A percentile compares a stretch with the other conserved stretches of the same genome.
Conservation (phyloP, 2,888 invertebrate species). For the Sesia bembeciformis region DNA sequence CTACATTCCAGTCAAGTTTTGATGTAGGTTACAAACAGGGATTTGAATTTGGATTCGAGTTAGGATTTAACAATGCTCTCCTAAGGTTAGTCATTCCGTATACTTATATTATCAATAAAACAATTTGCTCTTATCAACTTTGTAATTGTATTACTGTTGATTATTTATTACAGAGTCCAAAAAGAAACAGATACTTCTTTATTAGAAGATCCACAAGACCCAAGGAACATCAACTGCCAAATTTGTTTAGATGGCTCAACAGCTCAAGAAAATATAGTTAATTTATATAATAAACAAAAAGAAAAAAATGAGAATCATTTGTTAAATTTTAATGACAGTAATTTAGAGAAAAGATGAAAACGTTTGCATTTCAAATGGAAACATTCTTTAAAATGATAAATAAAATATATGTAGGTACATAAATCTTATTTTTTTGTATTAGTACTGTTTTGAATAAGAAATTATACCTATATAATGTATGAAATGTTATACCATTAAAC, state of each 20-base stretch:
- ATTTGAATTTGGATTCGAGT: conserved; percentile 72
- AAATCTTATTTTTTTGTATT: too few relatives aligned
- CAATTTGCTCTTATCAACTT: background rate
- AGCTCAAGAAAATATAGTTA: conserved; percentile 37
- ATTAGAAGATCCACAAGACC: conserved; percentile 15
- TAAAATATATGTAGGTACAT: too few relatives aligned
- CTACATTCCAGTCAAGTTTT: conserved; percentile 80
- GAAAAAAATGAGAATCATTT: conserved; percentile 38
- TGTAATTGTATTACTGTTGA: background rate
- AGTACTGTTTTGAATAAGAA: too few relatives aligned
- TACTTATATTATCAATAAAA: background rate
- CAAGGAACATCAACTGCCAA: conserved; percentile 48
- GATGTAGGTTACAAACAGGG: conserved; percentile 81
- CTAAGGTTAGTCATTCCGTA: background rate
- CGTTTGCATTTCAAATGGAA: background rate
- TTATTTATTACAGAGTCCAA: background rate
- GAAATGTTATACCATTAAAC: too few relatives aligned
- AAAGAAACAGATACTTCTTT: background rate
- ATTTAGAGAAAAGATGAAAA: background rate
- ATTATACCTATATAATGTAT: too few relatives aligned
- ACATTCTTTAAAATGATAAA: background rate
- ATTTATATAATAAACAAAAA: conserved; percentile 45
- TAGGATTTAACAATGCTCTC: conserved; percentile 47
- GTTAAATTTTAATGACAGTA: background rate
- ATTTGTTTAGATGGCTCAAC: conserved; percentile 33